Evolutionary conservation across 2,888 invertebrate species (phyloP).

Genomic region (Balanococcus diminutus): DNA sequence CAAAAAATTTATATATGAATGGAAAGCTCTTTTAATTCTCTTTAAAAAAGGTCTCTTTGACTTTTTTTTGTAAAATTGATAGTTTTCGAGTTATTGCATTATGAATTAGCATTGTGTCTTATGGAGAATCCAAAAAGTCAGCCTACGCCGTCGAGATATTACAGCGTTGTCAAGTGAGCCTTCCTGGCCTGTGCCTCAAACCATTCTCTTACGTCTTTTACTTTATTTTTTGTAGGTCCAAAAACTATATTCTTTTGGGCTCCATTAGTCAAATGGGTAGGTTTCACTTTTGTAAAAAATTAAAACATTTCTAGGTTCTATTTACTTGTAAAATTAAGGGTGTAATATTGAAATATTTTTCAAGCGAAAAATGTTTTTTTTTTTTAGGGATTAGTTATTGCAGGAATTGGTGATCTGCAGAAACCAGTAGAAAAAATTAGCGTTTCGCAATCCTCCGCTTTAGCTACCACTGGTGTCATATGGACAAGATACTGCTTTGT

Average conservation of each 20-base stretch:
- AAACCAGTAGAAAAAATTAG: constrained; percentile 90
- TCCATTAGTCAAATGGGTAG: constrained; percentile 97
- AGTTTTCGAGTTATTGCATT: no score
- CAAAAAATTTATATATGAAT: no score
- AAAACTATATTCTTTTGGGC: constrained; percentile 99
- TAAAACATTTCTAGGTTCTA: not conserved
- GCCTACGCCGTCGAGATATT: no score
- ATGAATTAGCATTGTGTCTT: no score
- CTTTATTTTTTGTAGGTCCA: constrained; percentile 74
- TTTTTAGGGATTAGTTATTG: constrained; percentile 80
- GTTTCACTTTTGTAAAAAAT: constrained; percentile 59
- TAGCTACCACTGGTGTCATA: constrained; percentile 87
- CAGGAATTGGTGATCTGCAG: constrained; percentile 85
- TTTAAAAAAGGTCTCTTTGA: no score
- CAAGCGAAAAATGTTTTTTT: no score
- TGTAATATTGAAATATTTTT: not conserved
- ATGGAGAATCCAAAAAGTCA: no score
- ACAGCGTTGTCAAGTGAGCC: not conserved
- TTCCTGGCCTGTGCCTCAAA: no score
- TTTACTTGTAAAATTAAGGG: no score
- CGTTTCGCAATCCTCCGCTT: constrained; percentile 77
- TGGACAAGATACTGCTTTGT: constrained; percentile 97
- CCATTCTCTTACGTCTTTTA: no score
- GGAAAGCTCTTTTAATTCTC: no score
- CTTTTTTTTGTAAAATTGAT: no score